phyloP scores from a whole-genome alignment of 2,113 vertebrate species.

The Taxidea taxus region DNA sequence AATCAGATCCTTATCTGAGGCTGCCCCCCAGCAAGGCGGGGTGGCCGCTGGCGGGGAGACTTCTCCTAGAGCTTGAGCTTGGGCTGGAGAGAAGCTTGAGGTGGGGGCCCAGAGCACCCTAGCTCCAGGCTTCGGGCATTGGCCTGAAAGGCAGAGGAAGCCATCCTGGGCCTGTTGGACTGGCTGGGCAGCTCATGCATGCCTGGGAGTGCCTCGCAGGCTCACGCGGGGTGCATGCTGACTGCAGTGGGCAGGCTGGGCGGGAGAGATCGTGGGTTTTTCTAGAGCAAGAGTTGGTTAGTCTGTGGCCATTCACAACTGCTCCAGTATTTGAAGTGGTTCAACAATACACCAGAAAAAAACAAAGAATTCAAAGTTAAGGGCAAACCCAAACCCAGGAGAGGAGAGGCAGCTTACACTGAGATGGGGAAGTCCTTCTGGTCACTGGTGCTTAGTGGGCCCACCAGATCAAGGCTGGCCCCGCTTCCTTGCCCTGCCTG shows the following conservation, averaged over 20 bases:
- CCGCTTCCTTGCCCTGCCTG: slow-evolving; percentile 59
- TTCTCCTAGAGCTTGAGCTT: slow-evolving; percentile 39
- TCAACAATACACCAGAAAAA: slow-evolving; percentile 10
- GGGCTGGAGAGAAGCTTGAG: neutral
- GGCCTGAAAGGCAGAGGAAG: neutral
- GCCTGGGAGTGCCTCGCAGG: slow-evolving; percentile 75
- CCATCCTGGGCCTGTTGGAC: neutral
- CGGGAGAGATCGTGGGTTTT: slow-evolving; percentile 84
- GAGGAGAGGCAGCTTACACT: neutral
- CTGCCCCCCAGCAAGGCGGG: neutral
- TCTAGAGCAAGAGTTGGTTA: slow-evolving; percentile 83
- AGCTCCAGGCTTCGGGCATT: neutral
- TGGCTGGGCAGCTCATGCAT: slow-evolving; percentile 82
- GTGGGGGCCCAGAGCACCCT: neutral
- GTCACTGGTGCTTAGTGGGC: slow-evolving; percentile 46
- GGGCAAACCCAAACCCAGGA: slow-evolving; percentile 58
- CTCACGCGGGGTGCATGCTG: slow-evolving; percentile 84
- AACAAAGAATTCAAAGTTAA: slow-evolving; percentile 39
- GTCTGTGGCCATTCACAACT: slow-evolving; percentile 8
- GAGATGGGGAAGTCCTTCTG: neutral
- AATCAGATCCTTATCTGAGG: neutral
- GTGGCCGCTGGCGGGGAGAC: neutral
- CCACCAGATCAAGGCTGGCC: slow-evolving; percentile 48
- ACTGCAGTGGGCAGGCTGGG: slow-evolving; percentile 76
- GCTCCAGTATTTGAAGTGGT: slow-evolving; percentile 13